These are phyloP conservation scores for Cylindroiulus punctatus DNA, from an alignment of 2,888 invertebrate genomes.

Conservation along the genomic window DNA sequence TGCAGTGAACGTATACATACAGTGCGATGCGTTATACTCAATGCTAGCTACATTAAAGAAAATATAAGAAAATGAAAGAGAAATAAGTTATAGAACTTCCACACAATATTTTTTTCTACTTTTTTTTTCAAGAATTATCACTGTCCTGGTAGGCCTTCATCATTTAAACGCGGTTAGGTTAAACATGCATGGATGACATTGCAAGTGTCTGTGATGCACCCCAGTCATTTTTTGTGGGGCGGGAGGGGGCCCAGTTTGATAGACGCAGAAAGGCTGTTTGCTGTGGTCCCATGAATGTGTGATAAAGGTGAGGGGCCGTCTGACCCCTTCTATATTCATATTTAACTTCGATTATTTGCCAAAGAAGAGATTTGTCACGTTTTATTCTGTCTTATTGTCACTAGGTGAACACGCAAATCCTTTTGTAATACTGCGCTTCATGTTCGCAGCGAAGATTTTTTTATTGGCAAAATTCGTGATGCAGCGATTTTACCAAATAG, in stretches of 20 bases:
- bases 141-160: not conserved
- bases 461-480: not conserved
- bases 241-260: constrained; percentile 21
- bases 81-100: no score
- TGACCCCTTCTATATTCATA: constrained; percentile 45
- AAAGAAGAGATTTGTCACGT: constrained; percentile 44
- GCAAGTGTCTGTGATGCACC: constrained; percentile 37
- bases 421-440: constrained; percentile 33
- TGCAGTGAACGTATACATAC: no score
- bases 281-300: constrained; percentile 43
- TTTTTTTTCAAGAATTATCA: no score
- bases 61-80: no score
- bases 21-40: no score
- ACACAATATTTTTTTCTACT: no score
- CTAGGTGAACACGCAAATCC: constrained; percentile 40
- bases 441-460: not conserved
- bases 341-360: constrained; percentile 45
- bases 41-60: no score
- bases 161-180: constrained; percentile 24
- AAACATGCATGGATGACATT: not conserved
- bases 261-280: constrained; percentile 35
- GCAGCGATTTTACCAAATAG: constrained; percentile 36
- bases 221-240: not conserved
- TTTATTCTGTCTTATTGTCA: constrained; percentile 35
- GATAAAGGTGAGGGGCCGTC: constrained; percentile 47